A percentile compares a stretch with the other conserved stretches of the same genome.
Evolutionary conservation across 2,113 vertebrate species (phyloP).

Genomic region (Amphiprion percula): DNA sequence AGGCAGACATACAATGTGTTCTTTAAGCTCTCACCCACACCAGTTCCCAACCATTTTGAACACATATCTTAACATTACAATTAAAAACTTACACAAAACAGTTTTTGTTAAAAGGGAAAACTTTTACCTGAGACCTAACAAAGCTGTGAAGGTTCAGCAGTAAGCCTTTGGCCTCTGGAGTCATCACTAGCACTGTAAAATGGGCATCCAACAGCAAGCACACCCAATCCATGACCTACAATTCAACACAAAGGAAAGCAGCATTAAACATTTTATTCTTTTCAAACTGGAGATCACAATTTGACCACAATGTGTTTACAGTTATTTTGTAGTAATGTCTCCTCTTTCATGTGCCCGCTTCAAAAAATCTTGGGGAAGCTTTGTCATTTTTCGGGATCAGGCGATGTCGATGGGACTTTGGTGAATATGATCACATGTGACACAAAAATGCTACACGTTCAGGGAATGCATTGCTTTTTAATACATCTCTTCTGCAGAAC

Average conservation of each 20-base stretch:
- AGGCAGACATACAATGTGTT: too few species aligned
- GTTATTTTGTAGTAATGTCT: neutral
- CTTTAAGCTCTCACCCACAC: too few species aligned
- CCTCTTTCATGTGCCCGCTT: too few species aligned
- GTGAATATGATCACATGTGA: too few species aligned
- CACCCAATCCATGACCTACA: conserved; percentile 96
- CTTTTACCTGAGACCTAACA: conserved; percentile 91
- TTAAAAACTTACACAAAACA: neutral
- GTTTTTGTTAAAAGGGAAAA: neutral
- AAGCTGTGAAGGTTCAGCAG: conserved; percentile 89
- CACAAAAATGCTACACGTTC: neutral
- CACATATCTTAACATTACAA: neutral
- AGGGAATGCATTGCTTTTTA: neutral
- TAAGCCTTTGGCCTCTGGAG: conserved; percentile 90
- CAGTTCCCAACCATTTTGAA: neutral
- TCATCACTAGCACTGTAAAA: conserved; percentile 94
- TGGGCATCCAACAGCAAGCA: conserved; percentile 94
- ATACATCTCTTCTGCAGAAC: too few species aligned
- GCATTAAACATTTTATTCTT: neutral
- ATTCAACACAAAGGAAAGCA: conserved; percentile 22
- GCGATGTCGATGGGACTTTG: too few species aligned
- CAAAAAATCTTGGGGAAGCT: too few species aligned
- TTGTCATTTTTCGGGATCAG: too few species aligned
- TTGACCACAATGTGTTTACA: neutral
- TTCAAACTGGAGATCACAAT: neutral